Evolutionary conservation across 2,888 invertebrate genomes (phyloP), one percentile per base, ranked within the genome.

Genomic region (Lingula anatina): DNA sequence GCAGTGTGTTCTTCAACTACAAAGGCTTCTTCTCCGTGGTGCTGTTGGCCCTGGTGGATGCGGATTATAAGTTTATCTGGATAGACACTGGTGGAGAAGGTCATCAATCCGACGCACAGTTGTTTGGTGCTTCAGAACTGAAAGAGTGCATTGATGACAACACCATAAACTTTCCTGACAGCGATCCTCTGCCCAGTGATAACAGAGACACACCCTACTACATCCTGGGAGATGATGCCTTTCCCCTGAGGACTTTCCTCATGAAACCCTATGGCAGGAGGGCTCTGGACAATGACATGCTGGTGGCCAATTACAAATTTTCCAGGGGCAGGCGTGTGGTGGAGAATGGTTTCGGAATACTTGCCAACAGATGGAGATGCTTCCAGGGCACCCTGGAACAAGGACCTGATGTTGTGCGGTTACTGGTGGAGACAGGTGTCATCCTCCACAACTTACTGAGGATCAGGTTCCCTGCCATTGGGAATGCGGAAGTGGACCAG

Each of bases 61-160:
- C 56, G 5, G 56, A 59, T 42, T 61, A 59, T 53, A 56, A 51
- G 43, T 62, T 60, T 44, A 18, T 55, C 18, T 61, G 51, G 57
- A 40, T 47, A 24, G 54, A 55, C 36, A n/a, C n/a, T n/a, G n/a
- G n/a, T n/a, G n/a, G n/a, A n/a, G n/a, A n/a, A n/a, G n/a, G n/a
- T n/a, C n/a, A n/a, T n/a, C n/a, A n/a, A n/a, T n/a, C n/a, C n/a
- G n/a, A n/a, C n/a, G n/a, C n/a, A n/a, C n/a, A n/a, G n/a, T n/a
- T n/a, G n/a, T n/a, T n/a, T n/a, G n/a, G n/a, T n/a, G n/a, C n/a
- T n/a, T n/a, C n/a, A n/a, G n/a, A n/a, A n/a, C n/a, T n/a, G n/a
- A n/a, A n/a, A n/a, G n/a, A n/a, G n/a, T n/a, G 26, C 36, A 21
- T 43, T 12, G 52, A 20, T 18, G 31, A 28, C 15, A 7, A 28